phyloP scores from a whole-genome alignment of 2,888 invertebrate species.

The Dichetophora obliterata region DNA sequence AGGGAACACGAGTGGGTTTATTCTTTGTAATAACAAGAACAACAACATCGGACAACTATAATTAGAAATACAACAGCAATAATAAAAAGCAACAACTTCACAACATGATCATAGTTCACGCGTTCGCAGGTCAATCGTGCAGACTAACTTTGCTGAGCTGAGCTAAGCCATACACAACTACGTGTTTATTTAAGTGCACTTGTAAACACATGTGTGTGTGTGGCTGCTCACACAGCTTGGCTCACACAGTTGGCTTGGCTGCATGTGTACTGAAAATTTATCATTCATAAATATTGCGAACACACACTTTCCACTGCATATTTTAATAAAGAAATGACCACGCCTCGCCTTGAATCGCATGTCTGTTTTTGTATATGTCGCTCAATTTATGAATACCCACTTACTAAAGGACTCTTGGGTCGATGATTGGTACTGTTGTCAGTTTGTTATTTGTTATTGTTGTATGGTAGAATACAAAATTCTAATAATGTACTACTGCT shows the following conservation, averaged over 20 bases:
- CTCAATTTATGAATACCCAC: neutral
- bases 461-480: too few species aligned
- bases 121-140: conserved; percentile 17
- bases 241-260: neutral
- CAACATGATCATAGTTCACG: conserved; percentile 28
- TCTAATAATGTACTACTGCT: too few species aligned
- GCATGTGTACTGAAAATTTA: conserved; percentile 40
- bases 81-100: neutral
- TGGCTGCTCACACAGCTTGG: neutral
- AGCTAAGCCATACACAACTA: neutral
- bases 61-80: conserved; percentile 1
- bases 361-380: neutral
- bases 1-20: neutral
- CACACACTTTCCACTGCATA: neutral
- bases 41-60: neutral
- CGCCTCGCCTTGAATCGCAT: neutral
- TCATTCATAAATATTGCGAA: conserved; percentile 39
- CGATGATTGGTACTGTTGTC: neutral
- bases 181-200: neutral
- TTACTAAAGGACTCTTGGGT: neutral
- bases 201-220: neutral
- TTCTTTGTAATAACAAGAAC: neutral
- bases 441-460: neutral
- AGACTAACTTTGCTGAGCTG: neutral
- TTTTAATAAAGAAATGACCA: neutral